These are phyloP conservation scores for Cirrhinus mrigala DNA, from an alignment of 2,797 vertebrate species.

Conservation along the genomic window DNA sequence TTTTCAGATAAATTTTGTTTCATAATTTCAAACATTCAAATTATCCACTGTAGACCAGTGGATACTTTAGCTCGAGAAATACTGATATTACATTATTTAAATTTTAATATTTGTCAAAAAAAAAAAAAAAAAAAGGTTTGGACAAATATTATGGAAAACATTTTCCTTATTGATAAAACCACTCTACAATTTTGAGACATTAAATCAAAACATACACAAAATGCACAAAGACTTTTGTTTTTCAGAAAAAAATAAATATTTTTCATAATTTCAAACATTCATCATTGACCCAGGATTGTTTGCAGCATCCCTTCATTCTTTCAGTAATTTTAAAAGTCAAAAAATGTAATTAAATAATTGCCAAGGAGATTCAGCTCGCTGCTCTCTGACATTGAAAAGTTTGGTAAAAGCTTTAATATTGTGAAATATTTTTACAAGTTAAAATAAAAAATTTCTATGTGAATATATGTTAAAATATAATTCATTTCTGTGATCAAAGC, in stretches of 20 bases:
- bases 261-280: not conserved
- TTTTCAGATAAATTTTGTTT: not conserved
- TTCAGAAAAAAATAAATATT: no score
- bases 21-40: no score
- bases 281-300: not conserved
- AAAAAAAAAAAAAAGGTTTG: no score
- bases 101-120: not conserved
- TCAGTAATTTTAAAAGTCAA: not conserved
- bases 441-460: not conserved
- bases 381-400: not conserved
- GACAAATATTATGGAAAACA: not conserved
- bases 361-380: not conserved
- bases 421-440: not conserved
- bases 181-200: not conserved
- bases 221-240: not conserved
- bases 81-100: not conserved
- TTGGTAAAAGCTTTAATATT: not conserved
- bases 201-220: not conserved
- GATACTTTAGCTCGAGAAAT: not conserved
- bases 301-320: not conserved
- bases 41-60: no score
- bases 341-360: not conserved
- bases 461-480: no score
- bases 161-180: not conserved
- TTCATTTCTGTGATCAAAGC: not conserved